Evolutionary conservation across 2,797 vertebrate genomes (phyloP), one percentile per base, ranked within the genome.

Genomic region (Acanthurus lineatus): DNA sequence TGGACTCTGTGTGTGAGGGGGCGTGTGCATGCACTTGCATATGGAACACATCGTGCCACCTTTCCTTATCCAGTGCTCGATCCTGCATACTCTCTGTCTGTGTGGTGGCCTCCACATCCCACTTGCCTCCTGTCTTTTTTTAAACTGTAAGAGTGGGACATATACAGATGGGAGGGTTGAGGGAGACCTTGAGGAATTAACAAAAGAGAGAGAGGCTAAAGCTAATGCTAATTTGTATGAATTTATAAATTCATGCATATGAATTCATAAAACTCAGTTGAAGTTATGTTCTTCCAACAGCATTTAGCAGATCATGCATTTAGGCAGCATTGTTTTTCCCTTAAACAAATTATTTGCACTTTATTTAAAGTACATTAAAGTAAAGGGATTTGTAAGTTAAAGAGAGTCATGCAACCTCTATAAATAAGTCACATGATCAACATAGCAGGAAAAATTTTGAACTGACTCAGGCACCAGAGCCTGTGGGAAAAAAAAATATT

Each of bases 11-110:
- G 28, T 45, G 47, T 16, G 9, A 42, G 40, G n/a, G 25, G 16
- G 63, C 32, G 42, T 52, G 28, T 51, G 71, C 9, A 70, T 82
- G 85, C 85, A 84, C 77, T 76, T 87, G 88, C 83, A 81, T 77
- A 85, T 83, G 82, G 79, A 86, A 82, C 91, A 92, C 81, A 83
- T 73, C 79, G 78, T 90, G 87, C 84, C 83, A 80, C 73, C 80
- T 53, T 77, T 74, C 75, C 70, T 82, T 80, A 86, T 69, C 74
- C 85, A 6, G 2, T 73, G 60, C 86, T 88, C 89, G 85, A 88
- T 86, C 87, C 75, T 75, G 73, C 69, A 60, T 73, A 76, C 42
- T 53, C 68, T 58, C 67, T 70, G 81, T 79, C 80, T 77, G 56
- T 74, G 52, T 80, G 81, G 82, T 64, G 76, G 82, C 73, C 85